Conservation (phyloP, 2,888 invertebrate species). For the Ectemnius lituratus region DNA sequence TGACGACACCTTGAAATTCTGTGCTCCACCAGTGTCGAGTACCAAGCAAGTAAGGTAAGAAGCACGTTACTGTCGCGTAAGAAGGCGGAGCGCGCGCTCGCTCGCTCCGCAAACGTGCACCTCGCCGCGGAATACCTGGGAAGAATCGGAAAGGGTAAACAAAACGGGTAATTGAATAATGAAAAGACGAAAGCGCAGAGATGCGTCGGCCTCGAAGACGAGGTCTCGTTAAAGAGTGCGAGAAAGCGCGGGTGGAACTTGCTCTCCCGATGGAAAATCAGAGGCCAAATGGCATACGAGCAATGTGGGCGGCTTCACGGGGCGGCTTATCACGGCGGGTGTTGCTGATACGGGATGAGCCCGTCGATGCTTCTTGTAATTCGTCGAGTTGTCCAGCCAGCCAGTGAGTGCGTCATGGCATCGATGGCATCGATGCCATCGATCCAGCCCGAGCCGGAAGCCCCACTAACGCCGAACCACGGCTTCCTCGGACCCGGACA, state of each 20-base stretch:
- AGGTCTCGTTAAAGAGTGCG: neutral
- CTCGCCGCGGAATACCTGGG: neutral
- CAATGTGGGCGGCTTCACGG: conserved; percentile 62
- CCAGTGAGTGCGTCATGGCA: conserved; percentile 12
- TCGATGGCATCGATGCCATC: conserved; percentile 37
- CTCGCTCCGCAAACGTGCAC: too few species aligned
- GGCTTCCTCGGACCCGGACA: conserved; percentile 25
- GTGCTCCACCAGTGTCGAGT: too few species aligned
- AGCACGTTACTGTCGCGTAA: too few species aligned
- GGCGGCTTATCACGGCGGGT: conserved; percentile 55
- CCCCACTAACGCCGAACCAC: conserved; percentile 14
- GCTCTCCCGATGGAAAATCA: neutral
- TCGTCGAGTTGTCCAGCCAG: conserved; percentile 22
- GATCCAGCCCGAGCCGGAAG: conserved; percentile 29
- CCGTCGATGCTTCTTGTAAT: conserved; percentile 50
- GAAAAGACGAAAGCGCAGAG: neutral
- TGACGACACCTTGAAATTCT: too few species aligned
- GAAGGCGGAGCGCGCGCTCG: too few species aligned
- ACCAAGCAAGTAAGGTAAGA: too few species aligned
- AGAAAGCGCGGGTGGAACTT: neutral
- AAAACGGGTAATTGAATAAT: neutral
- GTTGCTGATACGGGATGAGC: conserved; percentile 55
- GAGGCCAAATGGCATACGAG: conserved; percentile 18
- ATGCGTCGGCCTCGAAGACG: neutral
- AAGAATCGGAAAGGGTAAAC: neutral